Base-by-base conservation (phyloP, 2,888 invertebrate species). In the Ochropleura plecta region DNA sequence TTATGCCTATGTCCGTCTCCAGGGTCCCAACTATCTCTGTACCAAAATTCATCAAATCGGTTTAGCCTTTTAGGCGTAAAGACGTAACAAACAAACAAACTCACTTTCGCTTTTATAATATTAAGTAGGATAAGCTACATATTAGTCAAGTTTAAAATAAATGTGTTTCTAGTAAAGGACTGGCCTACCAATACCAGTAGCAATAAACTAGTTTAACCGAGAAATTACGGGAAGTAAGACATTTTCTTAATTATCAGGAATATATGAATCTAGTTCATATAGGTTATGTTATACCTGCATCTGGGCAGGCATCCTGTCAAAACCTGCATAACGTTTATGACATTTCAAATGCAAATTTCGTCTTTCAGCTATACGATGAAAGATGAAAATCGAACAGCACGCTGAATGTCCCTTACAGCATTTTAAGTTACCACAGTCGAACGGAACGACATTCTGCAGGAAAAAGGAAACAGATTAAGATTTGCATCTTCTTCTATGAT, bases 151-250 rank as follows among this genome's bases (percentile, higher is more conserved):
- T 20, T 55, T 14, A 12, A 55, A 14, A 57, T 57, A 14, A 7
- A 30, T 30, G 9, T 55, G 12, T 60, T 57, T n/a, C 16, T 48
- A 74, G 40, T 60, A 16, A 53, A 49, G 59, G 5, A 59, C 57
- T 46, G 9, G 42, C 1, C 14, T 55, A 40, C 51, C 44, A 69
- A 49, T 57, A 69, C 55, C 16, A 55, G 30, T 68, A 71, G 57
- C 30, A 46, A 51, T 82, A 66, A 74, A 74, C 64, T 18, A 69
- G 68, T 69, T 30, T 66, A 59, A 66, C 40, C 18, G 30, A 59
- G 62, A 69, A 70, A 76, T 71, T 73, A 60, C 69, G 53, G 79
- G 79, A 82, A 75, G 46, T 67, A 14, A 72, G 79, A 70, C 48
- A 75, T 82, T 82, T 79, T 72, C 72, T 70, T 75, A 72, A 73